Base-by-base conservation (phyloP, 1,140 invertebrate genomes). In the Ericerus pela region DNA sequence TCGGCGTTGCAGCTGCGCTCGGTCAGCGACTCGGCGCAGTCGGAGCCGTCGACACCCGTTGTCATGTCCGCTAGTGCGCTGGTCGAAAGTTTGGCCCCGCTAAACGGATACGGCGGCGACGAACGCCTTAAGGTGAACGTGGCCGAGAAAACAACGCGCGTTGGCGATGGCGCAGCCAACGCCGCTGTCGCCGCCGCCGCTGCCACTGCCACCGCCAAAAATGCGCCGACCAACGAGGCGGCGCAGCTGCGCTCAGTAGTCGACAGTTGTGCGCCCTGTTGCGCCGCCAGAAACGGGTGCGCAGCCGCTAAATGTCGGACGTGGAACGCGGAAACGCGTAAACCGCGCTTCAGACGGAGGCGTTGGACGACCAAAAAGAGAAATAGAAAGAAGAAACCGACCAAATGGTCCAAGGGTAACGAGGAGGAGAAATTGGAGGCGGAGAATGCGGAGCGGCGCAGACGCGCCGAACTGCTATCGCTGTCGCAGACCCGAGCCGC, bases 351-450 rank as follows among this genome's bases (percentile, higher is more conserved):
- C 8, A 24, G 22, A 47, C 22, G 41, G 26, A 18, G 41, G 22
- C 22, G 26, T 24, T 8, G 41, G 26, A 24, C 20, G 41, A 47
- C 41, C 20, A 47, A 6, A 18, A 47, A 47, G 41, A 47, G 26
- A 16, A 20, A 24, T 2, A 47, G 26, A 12, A 47, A 47, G 26
- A 47, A 47, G 41, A 47, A 47, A 16, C 8, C 10, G 20, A 47
- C 8, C 20, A 47, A 47, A 24, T 22, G 20, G 3, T 8, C 41
- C 41, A 47, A 47, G 26, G 41, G 41, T 22, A 47, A 53, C 57
- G 5, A 58, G 47, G 57, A 58, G 47, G 22, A 47, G 57, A 12
- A 53, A 54, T 5, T 28, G 20, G 29, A 52, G 53, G 28, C 56
- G 27, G 27, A 29, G 36, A 18, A 58, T 47, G 57, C 53, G 37